Base-by-base conservation (phyloP, 1,140 invertebrate species). In the Aphelinus atriplicis region DNA sequence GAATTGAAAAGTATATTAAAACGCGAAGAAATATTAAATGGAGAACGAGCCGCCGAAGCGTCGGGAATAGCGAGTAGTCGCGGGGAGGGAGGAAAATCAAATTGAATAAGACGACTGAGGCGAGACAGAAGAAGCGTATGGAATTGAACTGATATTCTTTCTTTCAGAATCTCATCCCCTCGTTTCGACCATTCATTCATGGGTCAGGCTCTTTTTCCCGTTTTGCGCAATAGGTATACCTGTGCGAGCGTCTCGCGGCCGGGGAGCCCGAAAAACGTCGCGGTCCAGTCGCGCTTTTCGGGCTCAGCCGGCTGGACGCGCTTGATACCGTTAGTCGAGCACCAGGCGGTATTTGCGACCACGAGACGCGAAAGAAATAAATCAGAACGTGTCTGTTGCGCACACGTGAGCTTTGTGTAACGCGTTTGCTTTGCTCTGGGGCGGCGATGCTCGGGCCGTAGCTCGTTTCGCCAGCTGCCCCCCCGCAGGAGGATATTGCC, bases 181-280 rank as follows among this genome's bases (percentile, higher is more conserved):
- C 83, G 85, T 87, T 86, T 85, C 87, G 84, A 81, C 87, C 81
- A 86, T 88, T 86, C 86, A 88, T 88, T 87, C 87, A 85, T 88
- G 87, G 87, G 84, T 88, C 87, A 88, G 84, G 85, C 84, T 87
- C 85, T 85, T 88, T 88, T 87, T 88, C 86, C 87, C 87, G 83
- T 87, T 87, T 88, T 87, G 87, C 80, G 85, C 85, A 87, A 87
- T 88, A 88, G 87, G 86, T 88, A 88, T 81, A 87, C 80, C 84
- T 75, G 77, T 73, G 68, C 75, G 61, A 75, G 77, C 78, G 62
- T 77, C 63, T 80, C 71, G 26, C 26, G 26, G 0, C 26, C 26
- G 26, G 26, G 26, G 26, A 26, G 26, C 26, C 26, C 26, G 26
- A 26, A 26, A 26, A 26, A 26, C 26, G 26, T 26, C 26, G 26